These are phyloP conservation scores for Brachyptera risi DNA, from an alignment of 2,888 invertebrate species.

Conservation along the genomic window DNA sequence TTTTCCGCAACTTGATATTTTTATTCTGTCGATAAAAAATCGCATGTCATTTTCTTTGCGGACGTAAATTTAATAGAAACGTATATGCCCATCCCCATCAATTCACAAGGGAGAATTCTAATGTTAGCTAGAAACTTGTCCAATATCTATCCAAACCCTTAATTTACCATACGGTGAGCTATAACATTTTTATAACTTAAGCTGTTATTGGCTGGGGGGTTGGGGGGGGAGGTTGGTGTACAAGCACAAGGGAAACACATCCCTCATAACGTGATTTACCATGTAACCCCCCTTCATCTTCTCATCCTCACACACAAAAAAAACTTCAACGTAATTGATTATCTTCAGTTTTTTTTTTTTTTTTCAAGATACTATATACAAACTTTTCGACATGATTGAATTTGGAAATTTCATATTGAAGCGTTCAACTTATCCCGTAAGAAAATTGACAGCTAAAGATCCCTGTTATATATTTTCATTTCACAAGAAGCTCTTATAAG, in stretches of 20 bases:
- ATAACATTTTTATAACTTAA: slow-evolving; percentile 32
- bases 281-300: slow-evolving; percentile 26
- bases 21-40: slow-evolving; percentile 39
- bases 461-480: background rate
- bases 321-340: slow-evolving; percentile 28
- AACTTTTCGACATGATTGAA: too few species aligned
- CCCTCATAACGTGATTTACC: slow-evolving; percentile 33
- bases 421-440: too few species aligned
- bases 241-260: slow-evolving; percentile 15
- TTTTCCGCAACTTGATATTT: slow-evolving; percentile 17
- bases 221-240: slow-evolving; percentile 13
- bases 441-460: background rate
- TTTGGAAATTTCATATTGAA: too few species aligned
- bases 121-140: slow-evolving; percentile 32
- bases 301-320: background rate
- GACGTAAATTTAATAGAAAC: slow-evolving; percentile 48
- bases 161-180: slow-evolving; percentile 29
- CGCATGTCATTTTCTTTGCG: slow-evolving; percentile 37
- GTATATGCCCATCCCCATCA: slow-evolving; percentile 50
- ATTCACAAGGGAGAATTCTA: slow-evolving; percentile 42
- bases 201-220: slow-evolving; percentile 31
- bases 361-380: too few species aligned
- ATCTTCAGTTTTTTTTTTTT: slow-evolving; percentile 25
- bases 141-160: slow-evolving; percentile 31
- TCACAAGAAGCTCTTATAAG: background rate